Base-by-base conservation (phyloP, 2,888 invertebrate species). In the Drosophila acutilabella region DNA sequence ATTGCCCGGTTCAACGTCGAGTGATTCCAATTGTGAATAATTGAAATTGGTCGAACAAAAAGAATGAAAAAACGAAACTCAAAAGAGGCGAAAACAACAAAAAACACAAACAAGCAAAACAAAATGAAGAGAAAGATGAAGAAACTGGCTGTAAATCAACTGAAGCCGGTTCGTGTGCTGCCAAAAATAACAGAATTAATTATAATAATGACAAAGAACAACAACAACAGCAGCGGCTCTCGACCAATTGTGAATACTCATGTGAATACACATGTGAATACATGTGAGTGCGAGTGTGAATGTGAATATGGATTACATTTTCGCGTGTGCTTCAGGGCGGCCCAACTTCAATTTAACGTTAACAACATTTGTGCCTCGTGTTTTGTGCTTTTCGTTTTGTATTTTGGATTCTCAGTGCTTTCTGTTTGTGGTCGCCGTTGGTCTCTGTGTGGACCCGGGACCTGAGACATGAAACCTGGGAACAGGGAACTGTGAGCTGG, bases 261-360 rank as follows among this genome's bases (percentile, higher is more conserved):
- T 66, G 42, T 57, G 44, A 56, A 40, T 41, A 33, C 33, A 11
- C 33, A 11, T 33, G 54, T 70, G 56, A 64, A 47, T 30, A 30
- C 4, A 45, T 66, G 42, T 70, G 52, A 64, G 40, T 52, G 33
- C 47, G 42, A 50, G 26, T 40, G 40, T 56, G 23, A 40, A 56
- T 81, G 71, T 76, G 73, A 79, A 74, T 78, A 53, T 76, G 61
- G 66, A 83, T 83, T 79, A 77, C 71, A 76, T 65, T 62, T 80
- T 88, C 75, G 88, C 86, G 88, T 82, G 86, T 84, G 69, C 64
- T 65, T 64, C 57, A n/a, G n/a, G n/a, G 41, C 67, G 47, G 50
- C 48, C 10, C 70, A 23, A 44, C 42, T 13, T 10, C 52, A 51
- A 50, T 20, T 61, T 53, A 52, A 71, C 62, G 67, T 56, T 74